Evolutionary conservation across 2,797 vertebrate species (phyloP).

Genomic region (Channa striata): DNA sequence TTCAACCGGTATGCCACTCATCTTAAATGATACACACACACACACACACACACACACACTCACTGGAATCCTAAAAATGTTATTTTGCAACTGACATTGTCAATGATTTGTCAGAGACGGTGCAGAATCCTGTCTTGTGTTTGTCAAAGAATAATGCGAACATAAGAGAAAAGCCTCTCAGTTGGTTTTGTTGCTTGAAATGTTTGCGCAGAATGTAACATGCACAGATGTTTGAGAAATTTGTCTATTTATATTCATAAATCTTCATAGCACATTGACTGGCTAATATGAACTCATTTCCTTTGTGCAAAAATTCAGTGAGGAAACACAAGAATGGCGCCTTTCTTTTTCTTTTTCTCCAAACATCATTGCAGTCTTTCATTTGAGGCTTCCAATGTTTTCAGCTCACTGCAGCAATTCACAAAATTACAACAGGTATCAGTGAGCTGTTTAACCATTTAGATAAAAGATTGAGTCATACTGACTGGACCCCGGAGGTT

Average conservation of each 20-base stretch:
- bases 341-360: conserved; percentile 1
- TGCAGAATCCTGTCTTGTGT: conserved; percentile 5
- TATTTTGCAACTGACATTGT: conserved; percentile 21
- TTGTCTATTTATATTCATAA: conserved; percentile 48
- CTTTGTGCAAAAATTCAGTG: conserved; percentile 30
- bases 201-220: conserved; percentile 8
- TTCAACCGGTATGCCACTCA: conserved; percentile 2
- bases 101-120: conserved; percentile 23
- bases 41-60: too few species aligned
- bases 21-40: conserved; percentile 8
- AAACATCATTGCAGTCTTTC: conserved; percentile 26
- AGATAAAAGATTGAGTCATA: conserved; percentile 50
- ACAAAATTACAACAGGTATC: conserved; percentile 59
- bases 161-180: conserved; percentile 45
- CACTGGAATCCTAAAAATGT: background rate
- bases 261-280: conserved; percentile 23
- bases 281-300: conserved; percentile 37
- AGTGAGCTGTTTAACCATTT: conserved; percentile 62
- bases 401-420: conserved; percentile 40
- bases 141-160: conserved; percentile 45
- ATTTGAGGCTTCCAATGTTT: conserved; percentile 45
- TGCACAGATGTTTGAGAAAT: conserved; percentile 30
- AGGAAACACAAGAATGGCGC: background rate
- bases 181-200: conserved; percentile 28
- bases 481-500: conserved; percentile 57